These are phyloP conservation scores for Drosophila barbarae DNA, from an alignment of 2,888 invertebrate genomes.

Conservation along the genomic window DNA sequence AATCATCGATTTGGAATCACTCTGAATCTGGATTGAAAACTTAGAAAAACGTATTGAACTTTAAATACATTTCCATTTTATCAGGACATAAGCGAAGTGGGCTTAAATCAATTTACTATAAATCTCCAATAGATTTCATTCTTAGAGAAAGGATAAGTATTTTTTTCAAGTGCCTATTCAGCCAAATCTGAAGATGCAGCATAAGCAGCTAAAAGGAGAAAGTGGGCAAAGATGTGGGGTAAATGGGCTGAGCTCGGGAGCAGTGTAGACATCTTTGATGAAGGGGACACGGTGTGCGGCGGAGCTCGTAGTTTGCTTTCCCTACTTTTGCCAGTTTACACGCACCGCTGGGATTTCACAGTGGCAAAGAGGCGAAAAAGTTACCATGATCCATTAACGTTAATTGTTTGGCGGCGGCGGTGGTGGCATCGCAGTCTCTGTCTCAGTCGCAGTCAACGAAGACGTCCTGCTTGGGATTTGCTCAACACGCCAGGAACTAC, in stretches of 20 bases:
- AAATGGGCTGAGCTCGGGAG: slow-evolving; percentile 9
- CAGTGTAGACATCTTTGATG: slow-evolving; percentile 36
- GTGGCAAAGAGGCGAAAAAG: slow-evolving; percentile 72
- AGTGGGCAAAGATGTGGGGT: slow-evolving; percentile 4
- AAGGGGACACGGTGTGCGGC: slow-evolving; percentile 27
- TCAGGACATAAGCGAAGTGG: too few relatives aligned
- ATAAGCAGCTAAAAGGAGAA: slow-evolving; percentile 28
- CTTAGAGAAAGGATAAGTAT: background rate
- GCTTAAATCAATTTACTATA: background rate
- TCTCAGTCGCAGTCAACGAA: slow-evolving; percentile 23
- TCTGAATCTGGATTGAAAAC: background rate
- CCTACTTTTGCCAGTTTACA: slow-evolving; percentile 75
- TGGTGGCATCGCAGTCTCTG: slow-evolving; percentile 26
- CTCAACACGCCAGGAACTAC: slow-evolving; percentile 62
- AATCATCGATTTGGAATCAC: too few relatives aligned
- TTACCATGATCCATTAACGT: slow-evolving; percentile 76
- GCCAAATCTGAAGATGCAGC: slow-evolving; percentile 31
- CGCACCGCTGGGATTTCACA: slow-evolving; percentile 75
- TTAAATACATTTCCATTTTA: background rate
- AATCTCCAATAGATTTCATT: background rate
- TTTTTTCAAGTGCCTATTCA: slow-evolving; percentile 19
- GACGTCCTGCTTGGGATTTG: slow-evolving; percentile 71
- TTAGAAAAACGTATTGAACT: background rate
- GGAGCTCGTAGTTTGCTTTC: slow-evolving; percentile 59
- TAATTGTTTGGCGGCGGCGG: slow-evolving; percentile 73